phyloP scores from a whole-genome alignment of 1,140 invertebrate genomes.

The Chrysomallon squamiferum region DNA sequence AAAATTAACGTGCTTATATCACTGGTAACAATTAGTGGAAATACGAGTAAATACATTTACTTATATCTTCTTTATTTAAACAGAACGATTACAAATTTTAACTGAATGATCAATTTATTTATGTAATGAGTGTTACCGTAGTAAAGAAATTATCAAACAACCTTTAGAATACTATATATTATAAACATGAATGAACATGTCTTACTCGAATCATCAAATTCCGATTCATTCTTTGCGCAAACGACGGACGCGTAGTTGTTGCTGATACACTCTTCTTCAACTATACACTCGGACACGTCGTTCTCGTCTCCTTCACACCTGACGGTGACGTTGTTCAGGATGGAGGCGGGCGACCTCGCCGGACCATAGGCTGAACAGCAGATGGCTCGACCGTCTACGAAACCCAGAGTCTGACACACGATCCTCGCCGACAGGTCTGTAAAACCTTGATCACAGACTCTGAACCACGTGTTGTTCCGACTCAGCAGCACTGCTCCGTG shows the following conservation, averaged over 20 bases:
- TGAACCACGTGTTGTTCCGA: constrained; percentile 30
- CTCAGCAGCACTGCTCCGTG: constrained; percentile 37
- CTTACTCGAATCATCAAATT: constrained; percentile 12
- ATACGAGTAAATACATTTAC: too few relatives aligned
- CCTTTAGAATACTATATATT: too few relatives aligned
- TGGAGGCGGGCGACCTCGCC: background rate
- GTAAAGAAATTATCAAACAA: too few relatives aligned
- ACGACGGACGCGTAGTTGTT: constrained; percentile 40
- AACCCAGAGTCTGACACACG: constrained; percentile 40
- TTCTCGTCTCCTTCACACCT: constrained; percentile 30
- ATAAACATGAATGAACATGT: too few relatives aligned
- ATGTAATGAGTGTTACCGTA: too few relatives aligned
- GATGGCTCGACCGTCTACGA: constrained; percentile 36
- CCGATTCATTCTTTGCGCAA: constrained; percentile 20
- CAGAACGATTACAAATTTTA: too few relatives aligned
- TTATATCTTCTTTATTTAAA: too few relatives aligned
- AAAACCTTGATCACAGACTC: constrained; percentile 44
- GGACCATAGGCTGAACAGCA: constrained; percentile 40
- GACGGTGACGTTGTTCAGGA: constrained; percentile 31
- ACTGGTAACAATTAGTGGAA: too few relatives aligned
- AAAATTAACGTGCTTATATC: too few relatives aligned
- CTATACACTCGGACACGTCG: constrained; percentile 28
- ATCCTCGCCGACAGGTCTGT: constrained; percentile 36
- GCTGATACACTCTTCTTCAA: constrained; percentile 24
- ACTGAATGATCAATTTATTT: too few relatives aligned